Evolutionary conservation across 2,888 invertebrate species (phyloP).

Genomic region (Hyalella azteca): DNA sequence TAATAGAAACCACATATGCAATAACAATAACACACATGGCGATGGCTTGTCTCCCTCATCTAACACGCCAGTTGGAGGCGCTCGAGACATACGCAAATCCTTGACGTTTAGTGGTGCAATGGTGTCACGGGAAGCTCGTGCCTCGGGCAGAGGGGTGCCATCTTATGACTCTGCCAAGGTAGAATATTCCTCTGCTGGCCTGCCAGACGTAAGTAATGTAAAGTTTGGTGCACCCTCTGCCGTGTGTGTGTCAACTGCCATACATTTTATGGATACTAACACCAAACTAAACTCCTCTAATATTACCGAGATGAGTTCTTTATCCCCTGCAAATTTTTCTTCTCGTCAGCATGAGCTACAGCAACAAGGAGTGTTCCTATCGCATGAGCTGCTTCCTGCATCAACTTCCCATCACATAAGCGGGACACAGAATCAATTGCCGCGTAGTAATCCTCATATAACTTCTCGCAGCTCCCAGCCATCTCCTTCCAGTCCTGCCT

Average conservation of each 20-base stretch:
- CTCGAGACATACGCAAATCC: constrained; percentile 70
- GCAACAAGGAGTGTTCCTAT: background rate
- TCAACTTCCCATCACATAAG: background rate
- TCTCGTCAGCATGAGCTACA: constrained; percentile 19
- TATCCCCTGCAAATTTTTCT: no score
- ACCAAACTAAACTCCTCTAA: background rate
- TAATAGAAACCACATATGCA: constrained; percentile 38
- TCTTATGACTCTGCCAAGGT: constrained; percentile 26
- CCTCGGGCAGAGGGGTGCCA: constrained; percentile 17
- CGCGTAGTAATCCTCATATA: background rate
- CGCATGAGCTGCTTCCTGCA: constrained; percentile 34
- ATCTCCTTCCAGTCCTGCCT: background rate
- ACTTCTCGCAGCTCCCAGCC: constrained; percentile 24
- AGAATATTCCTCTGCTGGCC: background rate
- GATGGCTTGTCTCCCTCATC: background rate
- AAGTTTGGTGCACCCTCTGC: constrained; percentile 25
- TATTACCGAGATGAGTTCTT: background rate
- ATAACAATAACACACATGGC: background rate
- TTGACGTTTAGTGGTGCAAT: constrained; percentile 68
- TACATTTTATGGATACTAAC: constrained; percentile 5
- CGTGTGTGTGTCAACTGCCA: background rate
- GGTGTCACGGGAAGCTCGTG: constrained; percentile 43
- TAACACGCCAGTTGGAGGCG: constrained; percentile 19
- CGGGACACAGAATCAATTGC: background rate
- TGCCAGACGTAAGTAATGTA: constrained; percentile 20